Percentiles rank a stretch among this genome's conserved stretches.
phyloP scores from a whole-genome alignment of 2,797 vertebrate species.

The Hoplostethus atlanticus region DNA sequence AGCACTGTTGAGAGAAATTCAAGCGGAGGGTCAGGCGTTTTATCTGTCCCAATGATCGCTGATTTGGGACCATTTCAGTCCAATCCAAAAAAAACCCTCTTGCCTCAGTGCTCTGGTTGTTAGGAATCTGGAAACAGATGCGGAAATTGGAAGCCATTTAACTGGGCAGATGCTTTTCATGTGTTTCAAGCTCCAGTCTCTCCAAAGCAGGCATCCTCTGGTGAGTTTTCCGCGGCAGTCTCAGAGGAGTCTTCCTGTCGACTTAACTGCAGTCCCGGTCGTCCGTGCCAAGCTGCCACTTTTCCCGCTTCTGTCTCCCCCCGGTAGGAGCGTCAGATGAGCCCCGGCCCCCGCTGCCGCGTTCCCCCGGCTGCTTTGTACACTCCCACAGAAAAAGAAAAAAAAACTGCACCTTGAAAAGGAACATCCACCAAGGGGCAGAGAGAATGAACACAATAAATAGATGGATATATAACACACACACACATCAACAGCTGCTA shows the following conservation, averaged over 20 bases:
- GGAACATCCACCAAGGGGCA: constrained; percentile 31
- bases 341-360: constrained; percentile 54
- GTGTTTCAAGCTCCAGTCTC: constrained; percentile 46
- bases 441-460: constrained; percentile 51
- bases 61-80: constrained; percentile 6
- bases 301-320: constrained; percentile 54
- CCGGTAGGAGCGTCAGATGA: constrained; percentile 64
- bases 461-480: constrained; percentile 47
- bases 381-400: constrained; percentile 43
- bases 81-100: not conserved
- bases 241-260: constrained; percentile 71
- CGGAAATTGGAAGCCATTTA: constrained; percentile 43
- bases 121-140: constrained; percentile 33
- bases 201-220: constrained; percentile 16
- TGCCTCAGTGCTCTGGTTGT: constrained; percentile 9
- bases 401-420: constrained; percentile 51
- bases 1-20: constrained; percentile 7
- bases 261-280: constrained; percentile 68
- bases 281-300: constrained; percentile 64
- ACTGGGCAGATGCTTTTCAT: constrained; percentile 57
- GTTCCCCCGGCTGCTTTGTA: constrained; percentile 52
- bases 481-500: constrained; percentile 46
- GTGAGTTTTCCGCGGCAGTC: constrained; percentile 42
- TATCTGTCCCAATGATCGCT: not conserved
- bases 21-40: too few relatives aligned